Evolutionary conservation across 2,113 vertebrate genomes (phyloP).

Genomic region (Romanogobio albipinnatus): DNA sequence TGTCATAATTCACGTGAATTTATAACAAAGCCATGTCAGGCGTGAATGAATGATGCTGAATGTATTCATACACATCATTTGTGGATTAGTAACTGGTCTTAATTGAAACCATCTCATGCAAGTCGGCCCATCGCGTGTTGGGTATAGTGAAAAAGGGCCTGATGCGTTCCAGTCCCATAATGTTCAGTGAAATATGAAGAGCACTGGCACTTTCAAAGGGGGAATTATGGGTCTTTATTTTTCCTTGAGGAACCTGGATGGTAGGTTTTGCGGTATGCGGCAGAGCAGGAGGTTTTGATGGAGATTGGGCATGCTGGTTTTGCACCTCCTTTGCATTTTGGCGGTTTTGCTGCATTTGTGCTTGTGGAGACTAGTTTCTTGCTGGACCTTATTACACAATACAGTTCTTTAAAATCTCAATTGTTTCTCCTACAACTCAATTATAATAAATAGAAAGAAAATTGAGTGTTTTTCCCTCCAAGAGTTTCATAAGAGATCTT

Average conservation of each 20-base stretch:
- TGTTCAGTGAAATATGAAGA: conserved; percentile 38
- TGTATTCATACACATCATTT: conserved; percentile 53
- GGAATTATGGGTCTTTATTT: conserved; percentile 42
- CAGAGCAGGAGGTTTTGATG: conserved; percentile 32
- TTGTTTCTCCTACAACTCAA: neutral
- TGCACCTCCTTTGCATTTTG: conserved; percentile 2
- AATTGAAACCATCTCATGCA: conserved; percentile 68
- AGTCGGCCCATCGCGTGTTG: conserved; percentile 15
- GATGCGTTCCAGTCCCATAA: conserved; percentile 30
- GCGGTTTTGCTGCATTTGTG: neutral
- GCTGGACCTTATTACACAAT: neutral
- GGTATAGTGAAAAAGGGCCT: conserved; percentile 30
- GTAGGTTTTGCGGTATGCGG: conserved; percentile 26
- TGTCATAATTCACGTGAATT: conserved; percentile 58
- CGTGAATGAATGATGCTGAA: conserved; percentile 59
- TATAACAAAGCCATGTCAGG: conserved; percentile 56
- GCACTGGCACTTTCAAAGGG: conserved; percentile 25
- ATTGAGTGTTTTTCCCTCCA: neutral
- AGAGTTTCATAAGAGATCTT: neutral
- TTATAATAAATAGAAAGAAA: neutral
- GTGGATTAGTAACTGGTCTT: conserved; percentile 59
- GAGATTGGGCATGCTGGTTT: conserved; percentile 3
- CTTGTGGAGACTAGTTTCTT: neutral
- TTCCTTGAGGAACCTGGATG: conserved; percentile 42
- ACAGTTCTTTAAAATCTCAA: neutral